Percentiles rank a stretch among this genome's conserved stretches.
These are phyloP conservation scores for Lepidurus arcticus DNA, from an alignment of 1,140 invertebrate genomes.

Conservation along the genomic window DNA sequence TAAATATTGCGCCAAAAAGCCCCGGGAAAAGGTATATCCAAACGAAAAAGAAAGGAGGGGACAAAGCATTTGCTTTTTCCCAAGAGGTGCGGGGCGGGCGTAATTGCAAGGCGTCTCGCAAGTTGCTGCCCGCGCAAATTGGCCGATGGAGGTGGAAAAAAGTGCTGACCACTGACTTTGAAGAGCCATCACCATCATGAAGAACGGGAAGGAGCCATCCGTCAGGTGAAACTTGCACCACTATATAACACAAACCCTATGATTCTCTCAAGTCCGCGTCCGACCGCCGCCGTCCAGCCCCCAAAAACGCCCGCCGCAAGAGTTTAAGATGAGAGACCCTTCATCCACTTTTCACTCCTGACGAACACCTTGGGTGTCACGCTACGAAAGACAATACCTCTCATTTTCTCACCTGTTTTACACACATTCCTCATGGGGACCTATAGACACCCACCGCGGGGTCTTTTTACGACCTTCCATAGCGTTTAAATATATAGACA, in stretches of 20 bases:
- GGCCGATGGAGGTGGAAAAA: not conserved
- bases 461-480: not conserved
- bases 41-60: not conserved
- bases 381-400: constrained; percentile 19
- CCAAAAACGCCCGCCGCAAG: not conserved
- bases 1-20: not conserved
- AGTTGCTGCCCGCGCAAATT: not conserved
- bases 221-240: constrained; percentile 1
- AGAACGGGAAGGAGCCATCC: not conserved
- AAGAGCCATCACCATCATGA: not conserved
- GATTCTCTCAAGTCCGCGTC: not conserved
- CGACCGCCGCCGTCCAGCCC: not conserved
- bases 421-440: not conserved
- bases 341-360: constrained; percentile 18
- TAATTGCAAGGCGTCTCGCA: constrained; percentile 12
- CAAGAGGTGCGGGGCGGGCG: not conserved
- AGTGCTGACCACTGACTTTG: not conserved
- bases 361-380: constrained; percentile 11
- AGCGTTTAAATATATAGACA: not conserved
- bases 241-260: constrained; percentile 9
- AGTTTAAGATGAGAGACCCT: constrained; percentile 19
- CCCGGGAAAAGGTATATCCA: not conserved
- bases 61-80: not conserved
- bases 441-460: not conserved
- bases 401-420: constrained; percentile 4